Evolutionary conservation across 2,113 vertebrate genomes (phyloP), one percentile per base, ranked within the genome.

Genomic region (Hemichromis elongatus): DNA sequence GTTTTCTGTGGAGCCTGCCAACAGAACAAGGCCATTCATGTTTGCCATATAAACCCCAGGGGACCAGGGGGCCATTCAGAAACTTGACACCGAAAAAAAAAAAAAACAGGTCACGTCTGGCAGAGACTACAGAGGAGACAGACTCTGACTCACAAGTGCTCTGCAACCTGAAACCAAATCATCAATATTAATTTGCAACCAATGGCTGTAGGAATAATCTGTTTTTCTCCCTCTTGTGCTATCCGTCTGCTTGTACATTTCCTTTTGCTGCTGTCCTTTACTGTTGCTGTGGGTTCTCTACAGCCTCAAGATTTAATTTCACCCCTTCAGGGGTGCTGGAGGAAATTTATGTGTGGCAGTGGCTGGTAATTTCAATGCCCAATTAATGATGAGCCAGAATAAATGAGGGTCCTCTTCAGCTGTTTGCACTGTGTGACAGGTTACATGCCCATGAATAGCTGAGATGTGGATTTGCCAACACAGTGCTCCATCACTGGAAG

Each of bases 351-450:
- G 86, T 77, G 40, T n/a, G 35, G 9, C 18, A 66, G 92, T 84
- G 82, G 79, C 78, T 59, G 70, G 82, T 87, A 93, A 93, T 93
- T 84, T 93, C 77, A 93, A 94, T 89, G 28, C 59, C 42, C 54
- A 30, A 80, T 79, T 87, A 89, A 88, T 88, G 89, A 93, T 85
- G 52, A 89, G 55, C 24, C 24, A 37, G 88, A 90, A 88, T 90
- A 82, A 93, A 88, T 79, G 42, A 84, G 45, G 28, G 75, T 80
- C 80, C 66, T 87, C 81, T 85, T 84, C 61, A 63, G 42, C 57
- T 77, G 28, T 57, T 86, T 61, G 40, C 33, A 89, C 66, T 30
- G 9, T 8, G 70, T 47, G 79, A 79, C 83, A 68, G 63, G 79
- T 84, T 77, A 61, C 10, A 80, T 33, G 63, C 54, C 61, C 77